A percentile compares a stretch with the other conserved stretches of the same genome.
These are phyloP conservation scores for Cottus gobio DNA, from an alignment of 2,113 vertebrate genomes.

Conservation along the genomic window DNA sequence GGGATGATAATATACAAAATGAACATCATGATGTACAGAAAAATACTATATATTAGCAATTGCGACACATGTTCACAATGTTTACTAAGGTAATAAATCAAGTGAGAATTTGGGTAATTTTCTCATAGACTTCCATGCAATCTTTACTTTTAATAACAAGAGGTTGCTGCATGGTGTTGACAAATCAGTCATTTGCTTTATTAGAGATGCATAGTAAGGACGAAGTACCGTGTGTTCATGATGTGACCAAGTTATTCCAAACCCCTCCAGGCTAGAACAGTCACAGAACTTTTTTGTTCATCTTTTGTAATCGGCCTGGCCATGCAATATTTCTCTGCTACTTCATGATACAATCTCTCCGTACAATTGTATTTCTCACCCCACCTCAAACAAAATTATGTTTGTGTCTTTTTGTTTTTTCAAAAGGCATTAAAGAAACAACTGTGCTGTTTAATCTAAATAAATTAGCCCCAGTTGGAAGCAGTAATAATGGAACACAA, in stretches of 20 bases:
- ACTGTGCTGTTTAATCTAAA: conserved; percentile 84
- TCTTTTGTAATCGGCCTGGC: conserved; percentile 43
- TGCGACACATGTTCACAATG: no score
- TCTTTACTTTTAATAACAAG: neutral
- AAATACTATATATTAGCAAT: no score
- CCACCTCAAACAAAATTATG: conserved; percentile 45
- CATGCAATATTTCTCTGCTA: conserved; percentile 54
- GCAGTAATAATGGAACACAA: conserved; percentile 80
- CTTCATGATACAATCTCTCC: conserved; percentile 62
- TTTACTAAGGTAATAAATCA: no score
- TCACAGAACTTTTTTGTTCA: conserved; percentile 8
- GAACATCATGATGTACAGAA: no score
- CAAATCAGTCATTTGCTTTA: neutral
- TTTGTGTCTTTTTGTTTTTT: conserved; percentile 25
- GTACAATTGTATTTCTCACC: conserved; percentile 51
- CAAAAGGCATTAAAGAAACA: conserved; percentile 78
- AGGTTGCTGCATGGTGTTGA: neutral
- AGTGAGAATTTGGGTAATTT: no score
- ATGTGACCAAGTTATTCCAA: conserved; percentile 5
- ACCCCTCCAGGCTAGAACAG: conserved; percentile 8
- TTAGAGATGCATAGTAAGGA: neutral
- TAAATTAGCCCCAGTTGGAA: conserved; percentile 85
- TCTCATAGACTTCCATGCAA: no score
- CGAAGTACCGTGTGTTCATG: neutral
- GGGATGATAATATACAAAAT: no score